Conservation (phyloP, 92 coral and sea anemone species). For the Siderastrea radians region DNA sequence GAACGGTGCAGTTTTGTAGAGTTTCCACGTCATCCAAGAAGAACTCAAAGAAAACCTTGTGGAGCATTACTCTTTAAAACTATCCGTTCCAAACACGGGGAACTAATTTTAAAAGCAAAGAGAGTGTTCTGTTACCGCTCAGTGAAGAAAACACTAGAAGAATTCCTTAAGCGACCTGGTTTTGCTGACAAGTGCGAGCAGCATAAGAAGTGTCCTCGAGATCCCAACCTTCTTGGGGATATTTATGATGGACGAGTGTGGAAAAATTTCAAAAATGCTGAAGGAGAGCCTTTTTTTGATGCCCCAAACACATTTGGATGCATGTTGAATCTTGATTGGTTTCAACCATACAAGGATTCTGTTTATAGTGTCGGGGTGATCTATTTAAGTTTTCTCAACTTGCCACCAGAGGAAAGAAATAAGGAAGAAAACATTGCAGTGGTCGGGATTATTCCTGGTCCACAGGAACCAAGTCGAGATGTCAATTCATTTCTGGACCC, state of each 20-base stretch:
- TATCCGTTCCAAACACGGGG: conserved; percentile 8
- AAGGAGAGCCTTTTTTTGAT: conserved; percentile 39
- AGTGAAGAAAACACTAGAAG: conserved; percentile 27
- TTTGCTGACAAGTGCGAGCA: conserved; percentile 58
- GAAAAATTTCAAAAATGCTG: conserved; percentile 44
- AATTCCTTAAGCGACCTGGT: conserved; percentile 21
- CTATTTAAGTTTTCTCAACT: conserved; percentile 52
- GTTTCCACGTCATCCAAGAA: conserved; percentile 35
- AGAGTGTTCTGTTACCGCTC: conserved; percentile 47
- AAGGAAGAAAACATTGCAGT: conserved; percentile 60
- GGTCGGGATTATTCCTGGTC: conserved; percentile 51
- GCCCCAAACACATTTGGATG: conserved; percentile 23
- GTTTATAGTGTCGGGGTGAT: conserved; percentile 61
- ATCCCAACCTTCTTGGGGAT: conserved; percentile 42
- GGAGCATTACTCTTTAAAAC: conserved; percentile 26
- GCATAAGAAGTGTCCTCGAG: conserved; percentile 22
- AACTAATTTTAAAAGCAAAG: conserved; percentile 45
- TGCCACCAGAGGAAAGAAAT: conserved; percentile 47
- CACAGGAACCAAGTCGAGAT: conserved; percentile 9
- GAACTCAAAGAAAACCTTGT: conserved; percentile 26
- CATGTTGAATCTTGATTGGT: conserved; percentile 70
- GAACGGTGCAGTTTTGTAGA: conserved; percentile 33
- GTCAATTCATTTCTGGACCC: conserved; percentile 24
- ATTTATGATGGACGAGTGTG: conserved; percentile 64
- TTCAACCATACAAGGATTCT: conserved; percentile 60